A percentile compares a stretch with the other conserved stretches of the same genome.
Evolutionary conservation across 2,797 vertebrate genomes (phyloP).

Genomic region (Karalla daura): DNA sequence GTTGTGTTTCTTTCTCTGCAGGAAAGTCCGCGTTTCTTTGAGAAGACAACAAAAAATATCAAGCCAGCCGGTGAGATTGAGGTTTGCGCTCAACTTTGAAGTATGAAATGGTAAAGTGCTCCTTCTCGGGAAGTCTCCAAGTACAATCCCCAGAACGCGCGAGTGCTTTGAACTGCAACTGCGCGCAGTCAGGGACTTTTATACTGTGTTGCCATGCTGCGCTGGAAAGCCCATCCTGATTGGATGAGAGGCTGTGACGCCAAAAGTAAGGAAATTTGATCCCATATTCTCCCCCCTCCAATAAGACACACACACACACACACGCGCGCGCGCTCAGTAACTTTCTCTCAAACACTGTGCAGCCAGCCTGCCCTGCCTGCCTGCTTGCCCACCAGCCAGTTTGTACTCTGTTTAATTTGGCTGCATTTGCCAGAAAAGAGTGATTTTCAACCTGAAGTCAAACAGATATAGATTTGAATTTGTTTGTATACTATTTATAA

Average conservation of each 20-base stretch:
- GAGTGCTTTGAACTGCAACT: constrained; percentile 76
- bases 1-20: constrained; percentile 25
- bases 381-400: constrained; percentile 8
- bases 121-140: constrained; percentile 61
- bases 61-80: constrained; percentile 43
- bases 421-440: constrained; percentile 8
- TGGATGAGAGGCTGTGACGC: constrained; percentile 70
- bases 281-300: constrained; percentile 21
- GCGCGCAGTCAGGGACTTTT: constrained; percentile 62
- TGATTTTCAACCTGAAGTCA: not conserved
- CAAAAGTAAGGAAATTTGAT: constrained; percentile 71
- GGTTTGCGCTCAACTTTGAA: constrained; percentile 41
- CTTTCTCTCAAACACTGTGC: constrained; percentile 29
- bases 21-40: constrained; percentile 38
- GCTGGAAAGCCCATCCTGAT: constrained; percentile 66
- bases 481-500: not conserved
- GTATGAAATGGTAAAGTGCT: constrained; percentile 56
- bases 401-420: constrained; percentile 15
- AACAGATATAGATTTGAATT: not conserved
- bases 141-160: constrained; percentile 76
- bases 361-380: no score
- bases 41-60: constrained; percentile 16
- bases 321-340: constrained; percentile 3
- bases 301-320: constrained; percentile 33
- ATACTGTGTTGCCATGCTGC: constrained; percentile 46